Conservation (phyloP, 2,888 invertebrate genomes). For the Ophonus ardosiacus region DNA sequence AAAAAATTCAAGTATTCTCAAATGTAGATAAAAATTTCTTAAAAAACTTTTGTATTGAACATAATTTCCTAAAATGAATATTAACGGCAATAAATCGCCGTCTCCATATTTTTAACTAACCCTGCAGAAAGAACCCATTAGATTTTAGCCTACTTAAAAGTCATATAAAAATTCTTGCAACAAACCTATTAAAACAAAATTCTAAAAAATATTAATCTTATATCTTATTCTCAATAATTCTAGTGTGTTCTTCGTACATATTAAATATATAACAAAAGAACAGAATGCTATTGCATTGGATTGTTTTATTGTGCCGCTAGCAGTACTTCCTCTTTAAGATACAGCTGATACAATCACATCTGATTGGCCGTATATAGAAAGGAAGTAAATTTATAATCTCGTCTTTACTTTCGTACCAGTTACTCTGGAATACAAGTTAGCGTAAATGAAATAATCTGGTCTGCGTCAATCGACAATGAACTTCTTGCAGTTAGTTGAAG, state of each 20-base stretch:
- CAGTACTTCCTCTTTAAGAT: constrained; percentile 6
- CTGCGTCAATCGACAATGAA: constrained; percentile 60
- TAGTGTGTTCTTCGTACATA: neutral
- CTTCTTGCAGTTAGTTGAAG: constrained; percentile 57
- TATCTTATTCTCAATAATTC: too few species aligned
- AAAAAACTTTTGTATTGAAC: too few species aligned
- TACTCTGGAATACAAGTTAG: constrained; percentile 16
- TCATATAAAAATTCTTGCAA: too few species aligned
- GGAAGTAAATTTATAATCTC: constrained; percentile 44
- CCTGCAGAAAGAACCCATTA: too few species aligned
- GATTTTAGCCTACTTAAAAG: too few species aligned
- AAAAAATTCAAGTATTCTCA: too few species aligned
- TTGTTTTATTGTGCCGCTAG: neutral
- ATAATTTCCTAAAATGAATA: too few species aligned
- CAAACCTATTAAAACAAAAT: too few species aligned
- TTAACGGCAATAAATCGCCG: too few species aligned
- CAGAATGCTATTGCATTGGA: neutral
- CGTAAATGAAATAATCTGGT: constrained; percentile 45
- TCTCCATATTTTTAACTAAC: too few species aligned
- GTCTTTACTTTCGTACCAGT: constrained; percentile 12
- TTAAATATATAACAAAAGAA: neutral
- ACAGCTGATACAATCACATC: constrained; percentile 20
- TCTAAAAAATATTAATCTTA: too few species aligned
- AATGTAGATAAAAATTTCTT: too few species aligned
- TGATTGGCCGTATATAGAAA: constrained; percentile 24